Conservation (phyloP, 2,113 vertebrate species). For the Crotalus horridus region DNA sequence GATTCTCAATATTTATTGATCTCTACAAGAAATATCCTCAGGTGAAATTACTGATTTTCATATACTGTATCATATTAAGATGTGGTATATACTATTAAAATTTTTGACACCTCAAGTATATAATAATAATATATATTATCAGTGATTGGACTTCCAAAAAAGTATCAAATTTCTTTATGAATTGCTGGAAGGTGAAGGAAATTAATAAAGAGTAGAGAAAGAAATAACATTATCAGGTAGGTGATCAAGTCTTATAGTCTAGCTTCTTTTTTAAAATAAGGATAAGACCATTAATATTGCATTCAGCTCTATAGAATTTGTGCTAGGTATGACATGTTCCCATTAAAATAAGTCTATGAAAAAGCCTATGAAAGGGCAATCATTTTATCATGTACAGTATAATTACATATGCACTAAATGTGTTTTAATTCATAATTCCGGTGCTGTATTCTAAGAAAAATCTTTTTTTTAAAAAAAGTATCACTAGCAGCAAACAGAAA, state of each 20-base stretch:
- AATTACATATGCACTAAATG: conserved; percentile 58
- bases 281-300: conserved; percentile 59
- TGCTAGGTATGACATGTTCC: conserved; percentile 46
- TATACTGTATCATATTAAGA: too few relatives aligned
- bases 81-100: too few relatives aligned
- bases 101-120: not conserved
- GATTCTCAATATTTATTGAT: not conserved
- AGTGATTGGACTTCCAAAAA: not conserved
- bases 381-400: conserved; percentile 59
- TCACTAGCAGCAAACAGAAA: not conserved
- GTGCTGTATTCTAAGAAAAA: conserved; percentile 5
- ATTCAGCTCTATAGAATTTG: conserved; percentile 62
- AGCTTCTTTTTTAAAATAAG: conserved; percentile 66
- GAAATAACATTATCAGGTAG: conserved; percentile 25
- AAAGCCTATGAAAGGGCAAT: conserved; percentile 59
- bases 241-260: conserved; percentile 58
- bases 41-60: not conserved
- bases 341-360: conserved; percentile 34
- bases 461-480: not conserved
- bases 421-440: conserved; percentile 56
- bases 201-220: conserved; percentile 19
- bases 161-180: not conserved
- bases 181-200: conserved; percentile 38
- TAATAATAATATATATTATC: not conserved
- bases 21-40: not conserved